A percentile compares a stretch with the other conserved stretches of the same genome.
Evolutionary conservation across 2,888 invertebrate genomes (phyloP).

Genomic region (Drosophila birchii): DNA sequence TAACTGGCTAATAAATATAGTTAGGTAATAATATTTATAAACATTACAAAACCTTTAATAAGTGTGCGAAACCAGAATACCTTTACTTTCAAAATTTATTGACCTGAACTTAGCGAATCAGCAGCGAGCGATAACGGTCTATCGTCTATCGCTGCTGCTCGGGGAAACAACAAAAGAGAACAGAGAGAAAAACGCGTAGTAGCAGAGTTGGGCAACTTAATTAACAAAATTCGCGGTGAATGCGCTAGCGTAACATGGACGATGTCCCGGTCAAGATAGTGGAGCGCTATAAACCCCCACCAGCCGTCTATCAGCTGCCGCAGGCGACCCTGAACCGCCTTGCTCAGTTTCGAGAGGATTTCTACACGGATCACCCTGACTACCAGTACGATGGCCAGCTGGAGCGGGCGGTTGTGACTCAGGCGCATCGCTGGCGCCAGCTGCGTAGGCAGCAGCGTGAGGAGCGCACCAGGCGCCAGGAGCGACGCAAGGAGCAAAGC

Average conservation of each 20-base stretch:
- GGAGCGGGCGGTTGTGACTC: conserved; percentile 89
- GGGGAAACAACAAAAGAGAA: conserved; percentile 69
- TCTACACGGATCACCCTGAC: conserved; percentile 85
- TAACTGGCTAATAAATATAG: not conserved
- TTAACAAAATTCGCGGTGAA: conserved; percentile 64
- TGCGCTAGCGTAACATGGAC: conserved; percentile 87
- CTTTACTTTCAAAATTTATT: not conserved
- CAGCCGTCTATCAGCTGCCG: conserved; percentile 87
- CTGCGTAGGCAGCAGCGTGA: conserved; percentile 88
- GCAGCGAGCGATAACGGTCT: conserved; percentile 38
- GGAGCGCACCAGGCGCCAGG: conserved; percentile 87
- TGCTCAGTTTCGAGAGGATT: conserved; percentile 85
- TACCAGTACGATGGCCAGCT: conserved; percentile 89
- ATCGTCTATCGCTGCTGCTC: conserved; percentile 31
- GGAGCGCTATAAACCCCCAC: conserved; percentile 93
- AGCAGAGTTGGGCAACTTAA: conserved; percentile 41
- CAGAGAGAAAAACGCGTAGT: conserved; percentile 54
- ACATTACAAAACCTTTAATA: not conserved
- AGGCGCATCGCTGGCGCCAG: conserved; percentile 89
- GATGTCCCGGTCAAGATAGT: conserved; percentile 95
- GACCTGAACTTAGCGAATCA: conserved; percentile 5
- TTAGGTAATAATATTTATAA: not conserved
- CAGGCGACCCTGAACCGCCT: conserved; percentile 86
- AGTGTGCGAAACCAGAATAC: not conserved
- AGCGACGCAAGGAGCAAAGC: conserved; percentile 87